Evolutionary conservation across 2,888 invertebrate species (phyloP).

Genomic region (Epsilonema sp.): DNA sequence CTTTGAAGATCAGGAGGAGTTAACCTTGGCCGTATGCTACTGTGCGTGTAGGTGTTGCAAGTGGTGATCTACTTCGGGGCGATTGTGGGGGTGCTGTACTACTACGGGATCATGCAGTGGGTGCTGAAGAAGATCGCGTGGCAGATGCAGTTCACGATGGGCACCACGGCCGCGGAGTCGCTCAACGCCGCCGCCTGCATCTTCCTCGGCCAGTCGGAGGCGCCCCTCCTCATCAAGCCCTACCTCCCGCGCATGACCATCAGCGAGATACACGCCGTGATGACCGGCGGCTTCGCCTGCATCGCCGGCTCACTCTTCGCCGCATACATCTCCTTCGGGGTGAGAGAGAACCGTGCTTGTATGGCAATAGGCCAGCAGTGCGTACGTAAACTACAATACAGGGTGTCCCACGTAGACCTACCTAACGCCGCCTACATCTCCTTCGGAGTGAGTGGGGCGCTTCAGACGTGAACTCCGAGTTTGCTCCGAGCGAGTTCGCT

Average conservation of each 20-base stretch:
- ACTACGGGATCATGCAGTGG: constrained; percentile 66
- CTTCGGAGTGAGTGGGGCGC: too few relatives aligned
- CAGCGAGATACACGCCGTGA: constrained; percentile 72
- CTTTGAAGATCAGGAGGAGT: too few relatives aligned
- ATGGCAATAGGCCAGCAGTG: too few relatives aligned
- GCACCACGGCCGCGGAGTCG: constrained; percentile 82
- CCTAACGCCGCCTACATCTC: constrained; percentile 76
- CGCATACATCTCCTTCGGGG: constrained; percentile 51
- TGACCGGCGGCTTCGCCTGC: constrained; percentile 80
- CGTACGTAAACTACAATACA: too few relatives aligned
- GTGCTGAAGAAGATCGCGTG: constrained; percentile 58
- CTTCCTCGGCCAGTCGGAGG: constrained; percentile 79
- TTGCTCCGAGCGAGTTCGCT: too few relatives aligned
- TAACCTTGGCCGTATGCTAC: too few relatives aligned
- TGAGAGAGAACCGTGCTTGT: too few relatives aligned
- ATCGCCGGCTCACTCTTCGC: constrained; percentile 74
- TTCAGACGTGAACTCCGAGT: too few relatives aligned
- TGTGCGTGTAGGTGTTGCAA: constrained; percentile 48
- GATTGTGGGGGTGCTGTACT: constrained; percentile 64
- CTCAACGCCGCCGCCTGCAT: constrained; percentile 73
- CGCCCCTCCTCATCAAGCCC: constrained; percentile 62
- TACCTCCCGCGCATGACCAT: constrained; percentile 58
- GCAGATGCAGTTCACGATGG: constrained; percentile 45
- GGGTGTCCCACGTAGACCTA: too few relatives aligned
- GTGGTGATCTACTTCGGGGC: constrained; percentile 83